Base-by-base conservation (phyloP, 2,797 vertebrate genomes). In the Hyperoplus lanceolatus region DNA sequence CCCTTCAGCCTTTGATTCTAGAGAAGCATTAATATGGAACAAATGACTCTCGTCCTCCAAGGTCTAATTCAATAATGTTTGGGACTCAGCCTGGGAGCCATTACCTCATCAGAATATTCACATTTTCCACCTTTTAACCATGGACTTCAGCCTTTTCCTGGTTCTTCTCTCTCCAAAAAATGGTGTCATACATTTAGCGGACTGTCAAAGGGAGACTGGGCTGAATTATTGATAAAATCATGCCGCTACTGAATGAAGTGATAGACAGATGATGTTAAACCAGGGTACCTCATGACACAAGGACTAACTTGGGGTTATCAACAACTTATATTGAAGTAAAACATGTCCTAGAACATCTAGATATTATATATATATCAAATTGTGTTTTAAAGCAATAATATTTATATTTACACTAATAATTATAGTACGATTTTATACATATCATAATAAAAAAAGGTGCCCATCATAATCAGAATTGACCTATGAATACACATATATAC, bases 31-130 rank as follows among this genome's bases (percentile, higher is more conserved):
- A 66, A 84, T 72, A 74, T 75, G 79, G 75, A 84, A 77, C 84
- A 77, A 83, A 83, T 87, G 62, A 80, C 70, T 80, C 18, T 57
- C 36, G 29, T 29, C 29, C 68, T 6, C 68, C 49, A 42, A 39
- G 45, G 48, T 83, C 77, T 81, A 66, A 87, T 73, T 77, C 67
- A 83, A 70, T 81, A 75, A 82, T 74, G 79, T 60, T 69, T 79
- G 64, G 15, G 69, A 48, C 57, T 50, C 39, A 3, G 62, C 74
- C 53, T 14, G 29, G 15, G 9, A 53, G 46, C n/a, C 2, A 29
- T 36, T 50, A 13, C 6, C 21, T 64, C 51, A 29, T 5, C 38
- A 48, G 39, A 75, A 72, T 75, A 75, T 71, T 60, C 64, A 51
- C 63, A 60, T 81, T 69, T 79, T 79, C 56, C 69, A 46, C 65